Evolutionary conservation across 2,797 vertebrate species (phyloP).

Genomic region (Tragelaphus oryx): DNA sequence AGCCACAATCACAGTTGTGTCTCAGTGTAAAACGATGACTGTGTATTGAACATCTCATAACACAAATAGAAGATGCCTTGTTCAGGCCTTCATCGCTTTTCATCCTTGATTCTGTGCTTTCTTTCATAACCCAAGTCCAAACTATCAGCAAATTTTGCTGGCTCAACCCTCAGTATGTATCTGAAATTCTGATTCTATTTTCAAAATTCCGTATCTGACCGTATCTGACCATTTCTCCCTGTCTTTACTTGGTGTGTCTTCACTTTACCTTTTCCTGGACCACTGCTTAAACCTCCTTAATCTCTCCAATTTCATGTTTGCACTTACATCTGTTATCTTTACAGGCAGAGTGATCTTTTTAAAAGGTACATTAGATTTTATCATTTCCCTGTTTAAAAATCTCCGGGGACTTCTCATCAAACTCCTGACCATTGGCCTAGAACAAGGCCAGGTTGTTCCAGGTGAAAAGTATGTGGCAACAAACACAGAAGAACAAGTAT

Average conservation of each 20-base stretch:
- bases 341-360: neutral
- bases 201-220: constrained; percentile 4
- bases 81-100: constrained; percentile 6
- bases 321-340: neutral
- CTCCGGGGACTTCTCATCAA: neutral
- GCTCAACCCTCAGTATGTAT: neutral
- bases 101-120: constrained; percentile 43
- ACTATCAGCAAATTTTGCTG: constrained; percentile 19
- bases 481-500: neutral
- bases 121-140: constrained; percentile 22
- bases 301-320: neutral
- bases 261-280: neutral
- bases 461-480: neutral
- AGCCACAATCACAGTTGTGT: constrained; percentile 44
- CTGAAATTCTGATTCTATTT: constrained; percentile 27
- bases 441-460: neutral
- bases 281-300: neutral
- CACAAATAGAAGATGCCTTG: constrained; percentile 55
- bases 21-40: constrained; percentile 53
- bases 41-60: constrained; percentile 27
- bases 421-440: neutral
- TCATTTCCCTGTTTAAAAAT: constrained; percentile 1
- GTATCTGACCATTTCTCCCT: constrained; percentile 9
- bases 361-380: neutral
- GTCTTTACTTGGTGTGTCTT: neutral